Conservation (phyloP, 2,113 vertebrate genomes). For the Tympanuchus pallidicinctus region DNA sequence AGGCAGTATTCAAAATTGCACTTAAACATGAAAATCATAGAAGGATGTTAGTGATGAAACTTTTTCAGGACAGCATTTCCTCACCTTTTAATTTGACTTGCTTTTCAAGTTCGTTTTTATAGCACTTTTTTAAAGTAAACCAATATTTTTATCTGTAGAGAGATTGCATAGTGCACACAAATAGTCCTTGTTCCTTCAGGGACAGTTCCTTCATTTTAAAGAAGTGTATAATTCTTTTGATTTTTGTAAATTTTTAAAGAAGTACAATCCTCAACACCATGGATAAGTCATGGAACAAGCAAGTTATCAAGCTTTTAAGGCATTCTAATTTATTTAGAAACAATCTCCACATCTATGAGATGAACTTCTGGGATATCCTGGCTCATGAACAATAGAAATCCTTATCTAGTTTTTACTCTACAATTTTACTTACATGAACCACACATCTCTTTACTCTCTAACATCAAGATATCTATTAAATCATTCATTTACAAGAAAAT, state of each 20-base stretch:
- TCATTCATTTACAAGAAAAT: background rate
- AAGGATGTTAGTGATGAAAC: background rate
- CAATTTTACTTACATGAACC: background rate
- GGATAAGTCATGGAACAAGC: background rate
- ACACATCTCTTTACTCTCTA: background rate
- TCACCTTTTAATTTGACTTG: background rate
- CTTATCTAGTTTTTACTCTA: background rate
- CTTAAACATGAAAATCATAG: background rate
- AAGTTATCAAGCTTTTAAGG: background rate
- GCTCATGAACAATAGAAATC: background rate
- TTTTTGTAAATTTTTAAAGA: background rate
- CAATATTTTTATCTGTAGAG: background rate
- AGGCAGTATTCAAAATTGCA: background rate
- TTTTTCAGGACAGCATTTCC: background rate
- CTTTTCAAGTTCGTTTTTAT: background rate
- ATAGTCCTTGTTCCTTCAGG: background rate
- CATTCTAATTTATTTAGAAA: background rate
- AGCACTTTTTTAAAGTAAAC: background rate
- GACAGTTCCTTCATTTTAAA: background rate
- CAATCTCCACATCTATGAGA: background rate
- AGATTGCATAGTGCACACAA: background rate
- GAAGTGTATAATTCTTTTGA: background rate
- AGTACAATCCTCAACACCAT: background rate
- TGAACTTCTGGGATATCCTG: background rate
- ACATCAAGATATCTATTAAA: background rate